These are phyloP conservation scores for human DNA, from an alignment of 2,113 vertebrate genomes.

Conservation along the genomic window DNA sequence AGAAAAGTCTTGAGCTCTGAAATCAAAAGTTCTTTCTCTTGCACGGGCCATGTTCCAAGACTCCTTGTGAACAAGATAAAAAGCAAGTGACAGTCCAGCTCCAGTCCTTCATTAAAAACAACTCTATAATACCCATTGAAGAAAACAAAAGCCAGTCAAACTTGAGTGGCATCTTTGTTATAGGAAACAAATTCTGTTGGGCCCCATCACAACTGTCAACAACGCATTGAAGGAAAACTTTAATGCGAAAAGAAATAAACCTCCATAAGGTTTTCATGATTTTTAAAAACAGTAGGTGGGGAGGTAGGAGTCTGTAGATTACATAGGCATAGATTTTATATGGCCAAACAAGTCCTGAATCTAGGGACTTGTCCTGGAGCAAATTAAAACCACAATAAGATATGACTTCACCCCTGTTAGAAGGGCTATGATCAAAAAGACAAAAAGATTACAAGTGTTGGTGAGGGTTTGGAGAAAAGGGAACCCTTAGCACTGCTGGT, in stretches of 20 bases:
- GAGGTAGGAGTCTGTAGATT: background rate
- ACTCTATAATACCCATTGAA: background rate
- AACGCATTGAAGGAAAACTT: background rate
- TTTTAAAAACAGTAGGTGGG: background rate
- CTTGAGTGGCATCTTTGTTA: background rate
- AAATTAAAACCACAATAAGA: background rate
- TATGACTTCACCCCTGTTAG: background rate
- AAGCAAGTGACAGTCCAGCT: background rate
- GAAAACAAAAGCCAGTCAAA: background rate
- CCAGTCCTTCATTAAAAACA: conserved; percentile 29
- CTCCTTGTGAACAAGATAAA: conserved; percentile 40
- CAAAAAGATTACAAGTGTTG: background rate
- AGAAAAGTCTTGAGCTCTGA: background rate
- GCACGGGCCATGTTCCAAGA: background rate
- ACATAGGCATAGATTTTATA: background rate
- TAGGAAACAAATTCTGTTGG: background rate
- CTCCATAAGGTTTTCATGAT: background rate
- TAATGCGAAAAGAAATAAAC: background rate
- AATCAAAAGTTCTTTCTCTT: conserved; percentile 47
- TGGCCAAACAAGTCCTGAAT: background rate
- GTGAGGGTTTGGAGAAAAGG: background rate
- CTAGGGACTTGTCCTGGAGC: background rate
- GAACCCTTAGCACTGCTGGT: background rate
- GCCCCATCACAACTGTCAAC: background rate
- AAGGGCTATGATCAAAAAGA: background rate